phyloP scores from a whole-genome alignment of 2,888 invertebrate species.

The Aspidapion aeneum region DNA sequence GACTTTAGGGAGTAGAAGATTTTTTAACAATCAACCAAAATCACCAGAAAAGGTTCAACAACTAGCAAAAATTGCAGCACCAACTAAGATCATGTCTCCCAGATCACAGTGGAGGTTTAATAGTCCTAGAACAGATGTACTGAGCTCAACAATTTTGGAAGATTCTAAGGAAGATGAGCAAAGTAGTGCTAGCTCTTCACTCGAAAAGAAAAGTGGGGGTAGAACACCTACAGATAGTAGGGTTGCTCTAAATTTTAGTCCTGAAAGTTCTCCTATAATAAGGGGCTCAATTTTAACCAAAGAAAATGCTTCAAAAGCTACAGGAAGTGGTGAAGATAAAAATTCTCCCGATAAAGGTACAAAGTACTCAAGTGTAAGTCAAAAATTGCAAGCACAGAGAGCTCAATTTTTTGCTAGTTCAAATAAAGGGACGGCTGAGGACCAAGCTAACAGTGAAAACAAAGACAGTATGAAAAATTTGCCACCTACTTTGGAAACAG shows the following conservation, averaged over 20 bases:
- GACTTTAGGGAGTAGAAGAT: slow-evolving; percentile 61
- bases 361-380: slow-evolving; percentile 37
- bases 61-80: slow-evolving; percentile 27
- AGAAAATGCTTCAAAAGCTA: background rate
- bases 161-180: slow-evolving; percentile 75
- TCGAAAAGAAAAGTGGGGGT: slow-evolving; percentile 50
- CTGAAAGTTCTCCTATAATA: background rate
- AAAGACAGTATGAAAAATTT: slow-evolving; percentile 27
- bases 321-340: slow-evolving; percentile 11
- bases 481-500: slow-evolving; percentile 60
- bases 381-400: slow-evolving; percentile 57
- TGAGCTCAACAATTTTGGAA: slow-evolving; percentile 83
- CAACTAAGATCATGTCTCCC: slow-evolving; percentile 63
- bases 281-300: background rate
- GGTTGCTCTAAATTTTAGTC: background rate
- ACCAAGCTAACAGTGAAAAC: slow-evolving; percentile 23
- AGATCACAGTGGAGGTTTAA: slow-evolving; percentile 71
- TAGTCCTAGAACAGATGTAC: slow-evolving; percentile 74
- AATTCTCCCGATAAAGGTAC: slow-evolving; percentile 25
- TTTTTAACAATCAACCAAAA: slow-evolving; percentile 52
- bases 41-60: slow-evolving; percentile 45
- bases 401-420: slow-evolving; percentile 55
- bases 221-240: background rate
- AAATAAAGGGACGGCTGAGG: slow-evolving; percentile 6
- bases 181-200: slow-evolving; percentile 56